Evolutionary conservation across 1,140 invertebrate species (phyloP), one percentile per base, ranked within the genome.

Genomic region (Zophobas morio): DNA sequence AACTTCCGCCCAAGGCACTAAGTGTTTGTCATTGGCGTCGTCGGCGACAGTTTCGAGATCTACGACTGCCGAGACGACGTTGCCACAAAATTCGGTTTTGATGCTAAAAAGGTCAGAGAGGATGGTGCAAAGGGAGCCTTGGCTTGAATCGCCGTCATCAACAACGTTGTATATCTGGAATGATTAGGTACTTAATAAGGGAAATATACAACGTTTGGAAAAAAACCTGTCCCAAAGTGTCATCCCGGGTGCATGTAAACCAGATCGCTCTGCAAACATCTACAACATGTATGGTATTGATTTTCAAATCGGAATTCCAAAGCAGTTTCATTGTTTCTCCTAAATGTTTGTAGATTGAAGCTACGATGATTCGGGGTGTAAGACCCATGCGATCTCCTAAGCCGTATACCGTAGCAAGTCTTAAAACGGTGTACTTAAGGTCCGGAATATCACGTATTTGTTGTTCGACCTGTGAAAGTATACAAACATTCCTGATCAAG

Each of bases 11-110:
- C 96, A 98, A 4, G 95, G 95, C 0, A 90, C 91, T 88, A 97
- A 90, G 86, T 97, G 96, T 85, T 96, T 96, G 84, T 97, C 96
- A 87, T 97, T 97, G 0, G 95, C 94, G 81, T 97, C 95, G 78
- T 96, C 95, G 0, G 95, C 93, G 36, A 96, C 91, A 34, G 90
- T 89, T n/a, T 88, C 89, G 86, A 95, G 88, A 86, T 94, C 93
- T 34, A 94, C 93, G 63, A 96, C 80, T 39, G 92, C 92, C 8
- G 95, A 96, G 71, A 96, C 88, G 1, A 93, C 87, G 47, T 91
- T 92, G 33, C 95, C 95, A 87, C 93, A 94, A 84, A 96, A 97
- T 85, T 96, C 94, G 75, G 96, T 92, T 82, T 96, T 93, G 60
- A 98, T 94, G 80, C 93, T 91, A 86, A 96, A 97, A 81, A 98